phyloP scores from a whole-genome alignment of 2,113 vertebrate species.

The Oceanodroma tethys region DNA sequence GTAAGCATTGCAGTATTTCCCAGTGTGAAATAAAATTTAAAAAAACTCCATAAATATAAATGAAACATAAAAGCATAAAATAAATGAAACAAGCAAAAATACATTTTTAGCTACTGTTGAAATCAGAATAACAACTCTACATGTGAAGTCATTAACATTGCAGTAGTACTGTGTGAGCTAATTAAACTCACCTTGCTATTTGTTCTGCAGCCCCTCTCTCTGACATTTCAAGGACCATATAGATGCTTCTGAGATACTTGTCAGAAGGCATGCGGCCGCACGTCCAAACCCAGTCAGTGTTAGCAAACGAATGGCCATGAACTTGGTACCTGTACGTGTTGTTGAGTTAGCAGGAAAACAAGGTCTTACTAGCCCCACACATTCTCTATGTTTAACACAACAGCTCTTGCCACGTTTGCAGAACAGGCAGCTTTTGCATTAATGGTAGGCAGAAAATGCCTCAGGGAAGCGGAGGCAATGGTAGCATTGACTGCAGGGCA shows the following conservation, averaged over 20 bases:
- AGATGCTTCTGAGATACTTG: not conserved
- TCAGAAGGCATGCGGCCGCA: not conserved
- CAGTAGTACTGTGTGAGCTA: not conserved
- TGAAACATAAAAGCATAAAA: not conserved
- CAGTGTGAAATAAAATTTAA: not conserved
- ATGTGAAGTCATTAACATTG: not conserved
- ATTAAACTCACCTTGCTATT: not conserved
- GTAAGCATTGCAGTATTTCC: not conserved
- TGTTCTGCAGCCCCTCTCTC: not conserved
- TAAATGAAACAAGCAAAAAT: not conserved
- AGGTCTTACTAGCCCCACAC: not conserved
- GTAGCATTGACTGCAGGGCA: not conserved
- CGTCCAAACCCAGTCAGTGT: not conserved
- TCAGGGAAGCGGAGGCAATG: not conserved
- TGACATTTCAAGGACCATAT: not conserved
- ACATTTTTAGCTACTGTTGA: not conserved
- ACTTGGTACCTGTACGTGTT: not conserved
- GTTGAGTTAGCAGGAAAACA: not conserved
- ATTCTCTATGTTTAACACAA: not conserved
- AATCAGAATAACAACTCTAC: not conserved
- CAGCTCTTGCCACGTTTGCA: not conserved
- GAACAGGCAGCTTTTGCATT: not conserved
- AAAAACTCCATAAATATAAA: not conserved
- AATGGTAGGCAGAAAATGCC: not conserved
- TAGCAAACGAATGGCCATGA: accelerated